Evolutionary conservation across 2,888 invertebrate species (phyloP).

Genomic region (Lasioglossum oenotherae): DNA sequence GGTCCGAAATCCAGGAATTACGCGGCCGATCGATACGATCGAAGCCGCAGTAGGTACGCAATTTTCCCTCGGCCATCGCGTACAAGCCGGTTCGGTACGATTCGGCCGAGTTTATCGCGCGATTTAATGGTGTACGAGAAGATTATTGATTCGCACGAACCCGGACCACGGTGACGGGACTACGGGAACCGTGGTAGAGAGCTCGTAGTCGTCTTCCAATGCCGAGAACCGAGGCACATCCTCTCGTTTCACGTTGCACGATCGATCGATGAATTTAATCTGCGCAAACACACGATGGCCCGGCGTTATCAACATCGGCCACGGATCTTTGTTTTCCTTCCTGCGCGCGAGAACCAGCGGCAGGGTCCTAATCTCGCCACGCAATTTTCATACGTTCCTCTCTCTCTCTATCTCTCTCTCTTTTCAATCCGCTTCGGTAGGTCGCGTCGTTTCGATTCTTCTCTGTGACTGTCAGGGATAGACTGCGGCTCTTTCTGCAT

Average conservation of each 20-base stretch:
- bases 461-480: not conserved
- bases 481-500: too few species aligned
- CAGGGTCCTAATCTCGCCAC: not conserved
- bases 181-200: slow-evolving; percentile 15
- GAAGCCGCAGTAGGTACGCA: not conserved
- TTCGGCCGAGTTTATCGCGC: slow-evolving; percentile 50
- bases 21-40: not conserved
- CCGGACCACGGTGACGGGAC: slow-evolving; percentile 30
- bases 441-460: not conserved
- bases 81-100: not conserved
- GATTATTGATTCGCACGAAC: slow-evolving; percentile 63
- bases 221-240: slow-evolving; percentile 18
- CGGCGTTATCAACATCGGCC: slow-evolving; percentile 48
- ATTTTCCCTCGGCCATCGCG: not conserved
- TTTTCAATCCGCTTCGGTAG: not conserved
- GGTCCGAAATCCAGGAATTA: not conserved
- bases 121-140: slow-evolving; percentile 63
- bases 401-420: not conserved
- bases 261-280: slow-evolving; percentile 73
- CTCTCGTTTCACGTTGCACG: slow-evolving; percentile 60
- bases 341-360: slow-evolving; percentile 13
- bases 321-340: slow-evolving; percentile 39
- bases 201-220: slow-evolving; percentile 48
- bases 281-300: slow-evolving; percentile 57
- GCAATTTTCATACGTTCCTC: not conserved